Percentiles rank a stretch among this genome's conserved stretches.
Conservation (phyloP, 1,140 invertebrate species). For the Drosophila nebulosa region DNA sequence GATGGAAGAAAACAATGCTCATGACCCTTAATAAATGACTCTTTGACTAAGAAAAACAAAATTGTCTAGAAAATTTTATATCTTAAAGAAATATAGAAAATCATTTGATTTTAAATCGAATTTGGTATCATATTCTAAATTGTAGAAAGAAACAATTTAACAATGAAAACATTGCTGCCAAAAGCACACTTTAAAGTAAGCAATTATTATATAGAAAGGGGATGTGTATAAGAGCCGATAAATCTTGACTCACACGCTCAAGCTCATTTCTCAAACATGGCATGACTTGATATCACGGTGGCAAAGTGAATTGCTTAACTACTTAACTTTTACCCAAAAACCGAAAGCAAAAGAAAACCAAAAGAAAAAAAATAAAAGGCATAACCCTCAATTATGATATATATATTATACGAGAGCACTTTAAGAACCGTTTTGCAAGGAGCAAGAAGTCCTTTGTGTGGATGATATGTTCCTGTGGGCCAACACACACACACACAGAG, state of each 20-base stretch:
- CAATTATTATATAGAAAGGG: neutral
- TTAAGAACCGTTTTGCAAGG: constrained; percentile 39
- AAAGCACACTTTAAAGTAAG: neutral
- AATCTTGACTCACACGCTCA: constrained; percentile 21
- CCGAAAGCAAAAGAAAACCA: constrained; percentile 1
- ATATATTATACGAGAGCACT: constrained; percentile 77
- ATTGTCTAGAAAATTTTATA: no score
- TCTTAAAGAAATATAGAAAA: no score
- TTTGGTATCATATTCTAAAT: no score
- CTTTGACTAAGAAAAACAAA: no score
- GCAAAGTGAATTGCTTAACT: constrained; percentile 49
- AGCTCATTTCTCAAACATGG: constrained; percentile 59
- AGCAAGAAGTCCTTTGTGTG: constrained; percentile 31
- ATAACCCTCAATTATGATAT: constrained; percentile 75
- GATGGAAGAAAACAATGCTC: no score
- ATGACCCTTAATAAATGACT: no score
- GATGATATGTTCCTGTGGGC: constrained; percentile 43
- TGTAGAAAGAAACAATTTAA: no score
- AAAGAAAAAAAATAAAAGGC: constrained; percentile 6
- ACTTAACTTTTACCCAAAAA: constrained; percentile 43
- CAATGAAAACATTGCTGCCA: neutral
- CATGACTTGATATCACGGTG: constrained; percentile 44
- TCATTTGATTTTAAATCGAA: no score
- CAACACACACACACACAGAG: neutral
- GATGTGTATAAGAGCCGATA: neutral